Percentiles rank a stretch among this genome's conserved stretches.
These are phyloP conservation scores for Meda fulgida DNA, from an alignment of 2,797 vertebrate species.

Conservation along the genomic window DNA sequence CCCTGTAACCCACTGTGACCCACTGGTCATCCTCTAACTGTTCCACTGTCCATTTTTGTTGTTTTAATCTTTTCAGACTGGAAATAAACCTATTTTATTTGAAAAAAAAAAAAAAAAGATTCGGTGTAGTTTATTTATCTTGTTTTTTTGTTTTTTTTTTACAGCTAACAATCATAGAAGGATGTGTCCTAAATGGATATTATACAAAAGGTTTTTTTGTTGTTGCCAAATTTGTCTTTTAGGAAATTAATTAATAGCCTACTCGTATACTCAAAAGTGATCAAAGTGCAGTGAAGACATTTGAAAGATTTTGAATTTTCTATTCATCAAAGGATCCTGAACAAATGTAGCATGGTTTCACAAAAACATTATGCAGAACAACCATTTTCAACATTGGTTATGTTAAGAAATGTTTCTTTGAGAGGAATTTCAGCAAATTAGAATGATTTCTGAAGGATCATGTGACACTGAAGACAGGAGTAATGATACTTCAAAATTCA, in stretches of 20 bases:
- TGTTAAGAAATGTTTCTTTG: not conserved
- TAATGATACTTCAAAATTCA: not conserved
- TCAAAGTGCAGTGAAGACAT: not conserved
- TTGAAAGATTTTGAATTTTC: not conserved
- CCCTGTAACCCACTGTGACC: slow-evolving; percentile 51
- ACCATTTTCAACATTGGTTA: not conserved
- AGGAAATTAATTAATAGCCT: no score
- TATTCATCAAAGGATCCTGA: not conserved
- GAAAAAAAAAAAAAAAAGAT: slow-evolving; percentile 24
- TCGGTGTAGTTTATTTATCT: not conserved
- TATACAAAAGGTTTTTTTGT: not conserved
- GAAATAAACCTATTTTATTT: slow-evolving; percentile 62
- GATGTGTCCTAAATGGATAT: not conserved
- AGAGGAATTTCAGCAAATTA: not conserved
- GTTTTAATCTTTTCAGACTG: slow-evolving; percentile 63
- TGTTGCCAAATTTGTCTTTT: no score
- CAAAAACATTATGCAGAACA: not conserved
- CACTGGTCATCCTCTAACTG: slow-evolving; percentile 56
- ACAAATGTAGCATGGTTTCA: not conserved
- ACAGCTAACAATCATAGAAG: not conserved
- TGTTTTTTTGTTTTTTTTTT: no score
- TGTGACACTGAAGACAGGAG: not conserved
- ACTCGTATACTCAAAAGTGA: not conserved
- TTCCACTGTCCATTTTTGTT: slow-evolving; percentile 55
- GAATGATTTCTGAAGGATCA: not conserved